Base-by-base conservation (phyloP, 2,888 invertebrate genomes). In the Conistra vaccinii region DNA sequence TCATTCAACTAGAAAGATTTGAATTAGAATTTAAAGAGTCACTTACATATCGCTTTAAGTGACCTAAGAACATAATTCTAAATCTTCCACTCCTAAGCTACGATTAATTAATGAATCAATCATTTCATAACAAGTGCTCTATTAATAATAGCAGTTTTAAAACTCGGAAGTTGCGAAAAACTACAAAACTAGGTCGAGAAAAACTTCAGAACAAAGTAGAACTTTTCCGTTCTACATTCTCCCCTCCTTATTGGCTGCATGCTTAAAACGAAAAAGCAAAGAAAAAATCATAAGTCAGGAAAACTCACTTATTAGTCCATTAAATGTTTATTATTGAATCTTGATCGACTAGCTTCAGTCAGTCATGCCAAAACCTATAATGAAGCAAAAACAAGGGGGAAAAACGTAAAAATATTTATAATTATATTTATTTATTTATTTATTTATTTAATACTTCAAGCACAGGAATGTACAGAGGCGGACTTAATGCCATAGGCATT, bases 141-240 rank as follows among this genome's bases (percentile, higher is more conserved):
- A 53, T 68, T 35, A 68, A 20, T 61, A 78, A 60, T 45, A n/a
- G 20, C 35, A 76, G 35, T 78, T 45, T n/a, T 14, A 0, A 57
- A 60, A 61, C 35, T n/a, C 14, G 35, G 14, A 58, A 35, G 63
- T 51, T 48, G 53, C 42, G 45, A 57, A 75, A 75, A 66, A 60
- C 65, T 76, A n/a, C 12, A 29, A 61, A 69, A 76, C 29, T 69
- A 14, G 65, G 69, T 66, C 60, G 65, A 35, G 55, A 57, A 66
- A 65, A 66, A 42, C 65, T 69, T 81, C 23, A n/a, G 20, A 53
- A 45, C 63, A 57, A 65, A 65, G 69, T 29, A 29, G 5, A 78
- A 75, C 39, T 51, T 78, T 73, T 42, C 26, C 48, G 32, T 55
- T 75, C 17, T 60, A 39, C 29, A 48, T 78, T 70, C 7, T 53